Conservation (phyloP, 2,797 vertebrate species). For the Peromyscus eremicus region DNA sequence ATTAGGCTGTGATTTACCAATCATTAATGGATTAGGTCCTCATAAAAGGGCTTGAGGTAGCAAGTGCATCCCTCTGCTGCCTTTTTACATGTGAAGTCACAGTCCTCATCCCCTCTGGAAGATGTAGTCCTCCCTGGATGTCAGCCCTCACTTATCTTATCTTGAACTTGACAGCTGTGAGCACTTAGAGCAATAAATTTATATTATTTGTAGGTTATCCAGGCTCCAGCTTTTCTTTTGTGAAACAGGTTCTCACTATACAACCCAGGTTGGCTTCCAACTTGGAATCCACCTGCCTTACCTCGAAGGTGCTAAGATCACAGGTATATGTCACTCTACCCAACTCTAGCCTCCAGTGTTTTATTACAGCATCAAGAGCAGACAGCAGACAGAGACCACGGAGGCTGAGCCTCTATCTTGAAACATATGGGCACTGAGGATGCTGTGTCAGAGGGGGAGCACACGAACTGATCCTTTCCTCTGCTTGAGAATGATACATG, state of each 20-base stretch:
- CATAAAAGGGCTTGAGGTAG: background rate
- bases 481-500: background rate
- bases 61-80: background rate
- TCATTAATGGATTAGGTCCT: background rate
- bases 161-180: background rate
- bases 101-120: background rate
- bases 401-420: background rate
- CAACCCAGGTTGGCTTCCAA: background rate
- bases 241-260: background rate
- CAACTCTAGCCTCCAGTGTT: background rate
- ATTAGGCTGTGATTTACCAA: background rate
- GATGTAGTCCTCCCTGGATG: background rate
- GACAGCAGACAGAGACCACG: background rate
- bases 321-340: too few species aligned
- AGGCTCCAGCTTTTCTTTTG: background rate
- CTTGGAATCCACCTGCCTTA: background rate
- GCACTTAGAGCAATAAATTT: background rate
- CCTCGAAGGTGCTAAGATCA: background rate
- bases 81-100: background rate
- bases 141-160: background rate
- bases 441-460: background rate
- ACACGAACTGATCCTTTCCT: background rate
- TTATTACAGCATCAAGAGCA: background rate
- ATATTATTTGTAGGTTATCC: background rate
- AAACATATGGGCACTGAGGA: background rate